phyloP scores from a whole-genome alignment of 30 jellyfish, hydroid and myxozoan genomes.

The Aurelia aurita region DNA sequence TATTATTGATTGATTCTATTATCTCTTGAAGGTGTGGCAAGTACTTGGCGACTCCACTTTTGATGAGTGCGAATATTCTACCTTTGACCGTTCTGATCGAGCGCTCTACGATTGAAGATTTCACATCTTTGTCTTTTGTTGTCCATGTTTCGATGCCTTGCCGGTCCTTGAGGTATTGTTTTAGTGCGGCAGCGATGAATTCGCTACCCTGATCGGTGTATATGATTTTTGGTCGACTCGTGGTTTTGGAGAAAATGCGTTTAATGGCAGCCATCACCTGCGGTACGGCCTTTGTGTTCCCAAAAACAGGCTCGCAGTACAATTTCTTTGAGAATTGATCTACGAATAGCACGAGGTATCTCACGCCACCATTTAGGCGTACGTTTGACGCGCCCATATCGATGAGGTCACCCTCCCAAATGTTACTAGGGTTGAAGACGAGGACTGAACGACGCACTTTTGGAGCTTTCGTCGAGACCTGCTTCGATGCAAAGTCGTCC shows the following conservation, averaged over 20 bases:
- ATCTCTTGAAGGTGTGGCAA: no score
- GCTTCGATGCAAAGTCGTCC: background rate
- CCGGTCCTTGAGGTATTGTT: background rate
- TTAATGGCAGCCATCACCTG: background rate
- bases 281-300: background rate
- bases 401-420: slow-evolving; percentile 15
- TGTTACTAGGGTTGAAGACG: background rate
- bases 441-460: background rate
- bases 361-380: background rate
- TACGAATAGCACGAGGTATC: background rate
- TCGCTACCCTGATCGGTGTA: slow-evolving; percentile 18
- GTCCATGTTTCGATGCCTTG: background rate
- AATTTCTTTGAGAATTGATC: slow-evolving; percentile 18
- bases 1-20: no score
- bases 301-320: background rate
- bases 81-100: no score
- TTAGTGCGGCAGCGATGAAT: background rate
- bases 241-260: background rate
- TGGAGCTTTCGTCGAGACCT: background rate
- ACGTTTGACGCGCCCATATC: background rate
- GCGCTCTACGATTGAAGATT: no score
- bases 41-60: no score
- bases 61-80: no score
- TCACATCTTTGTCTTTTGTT: background rate
- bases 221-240: background rate